Base-by-base conservation (phyloP, 2,888 invertebrate species). In the Endotricha flammealis region DNA sequence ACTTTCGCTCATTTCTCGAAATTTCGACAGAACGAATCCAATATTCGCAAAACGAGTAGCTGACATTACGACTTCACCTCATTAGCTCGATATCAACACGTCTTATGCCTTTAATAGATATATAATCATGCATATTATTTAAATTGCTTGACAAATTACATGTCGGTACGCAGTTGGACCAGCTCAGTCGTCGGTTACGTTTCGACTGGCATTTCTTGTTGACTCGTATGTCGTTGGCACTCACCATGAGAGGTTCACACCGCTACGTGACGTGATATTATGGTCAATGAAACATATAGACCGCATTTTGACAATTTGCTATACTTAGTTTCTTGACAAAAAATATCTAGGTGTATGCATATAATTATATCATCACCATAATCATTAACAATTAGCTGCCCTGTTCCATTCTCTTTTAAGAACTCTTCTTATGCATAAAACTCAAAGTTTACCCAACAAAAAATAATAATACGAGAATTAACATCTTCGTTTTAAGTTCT, bases 141-240 rank as follows among this genome's bases (percentile, higher is more conserved):
- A 85, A 85, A 83, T 85, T 82, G 81, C 78, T 57, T 74, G 82
- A 81, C 82, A 83, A 83, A 83, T 83, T 83, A 79, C 66, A 82
- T 46, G 72, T 74, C 73, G 66, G 79, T 73, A 75, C 71, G 65
- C 73, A 70, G 76, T 69, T 72, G 64, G 68, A 75, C 65, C 63
- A 70, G 74, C 67, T 76, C 76, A 71, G 72, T 70, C 74, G 81
- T 80, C 76, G 72, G 74, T 72, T 75, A 68, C 63, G 72, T 82
- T 80, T 74, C 65, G 59, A 77, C 64, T 74, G 70, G 71, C 68
- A 70, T 77, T 79, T 77, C 78, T 77, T 77, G 71, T 65, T 54
- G 60, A 60, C 59, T 66, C 55, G 58, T 53, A 52, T 64, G 63
- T 49, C 60, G 54, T 42, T 44, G 44, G 37, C 39, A 60, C 53